Conservation (phyloP, 2,797 vertebrate species). For the Sardinella longiceps region DNA sequence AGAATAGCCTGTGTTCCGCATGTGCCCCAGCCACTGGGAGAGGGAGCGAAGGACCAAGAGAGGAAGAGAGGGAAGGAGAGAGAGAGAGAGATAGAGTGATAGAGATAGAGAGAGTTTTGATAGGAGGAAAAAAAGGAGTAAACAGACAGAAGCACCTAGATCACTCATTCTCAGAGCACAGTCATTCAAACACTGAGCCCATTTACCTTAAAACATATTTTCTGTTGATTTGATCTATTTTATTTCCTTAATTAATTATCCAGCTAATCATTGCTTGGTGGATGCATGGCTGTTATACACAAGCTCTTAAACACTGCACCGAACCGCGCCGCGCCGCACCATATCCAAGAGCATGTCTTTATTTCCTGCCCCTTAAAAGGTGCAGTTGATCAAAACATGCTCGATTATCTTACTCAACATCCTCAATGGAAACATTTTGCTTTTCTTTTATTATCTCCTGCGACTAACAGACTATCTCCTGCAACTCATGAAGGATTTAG, state of each 20-base stretch:
- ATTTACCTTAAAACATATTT: conserved; percentile 65
- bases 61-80: conserved; percentile 9
- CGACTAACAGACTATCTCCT: neutral
- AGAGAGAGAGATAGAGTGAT: conserved; percentile 37
- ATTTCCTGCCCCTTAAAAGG: neutral
- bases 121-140: conserved; percentile 37
- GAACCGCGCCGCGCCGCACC: neutral
- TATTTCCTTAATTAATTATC: conserved; percentile 47
- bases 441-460: neutral
- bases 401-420: neutral
- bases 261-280: conserved; percentile 73
- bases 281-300: conserved; percentile 53
- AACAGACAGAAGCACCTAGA: conserved; percentile 18
- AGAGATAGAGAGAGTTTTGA: conserved; percentile 55
- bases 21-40: conserved; percentile 53
- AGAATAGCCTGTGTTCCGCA: conserved; percentile 52
- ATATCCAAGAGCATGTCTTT: conserved; percentile 11
- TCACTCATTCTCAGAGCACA: conserved; percentile 67
- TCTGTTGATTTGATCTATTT: conserved; percentile 66
- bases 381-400: neutral
- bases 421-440: neutral
- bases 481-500: too few species aligned
- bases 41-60: conserved; percentile 8
- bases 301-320: neutral
- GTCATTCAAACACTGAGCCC: conserved; percentile 74